A percentile compares a stretch with the other conserved stretches of the same genome.
Conservation (phyloP, 1,140 invertebrate genomes). For the Drosophila aff. region DNA sequence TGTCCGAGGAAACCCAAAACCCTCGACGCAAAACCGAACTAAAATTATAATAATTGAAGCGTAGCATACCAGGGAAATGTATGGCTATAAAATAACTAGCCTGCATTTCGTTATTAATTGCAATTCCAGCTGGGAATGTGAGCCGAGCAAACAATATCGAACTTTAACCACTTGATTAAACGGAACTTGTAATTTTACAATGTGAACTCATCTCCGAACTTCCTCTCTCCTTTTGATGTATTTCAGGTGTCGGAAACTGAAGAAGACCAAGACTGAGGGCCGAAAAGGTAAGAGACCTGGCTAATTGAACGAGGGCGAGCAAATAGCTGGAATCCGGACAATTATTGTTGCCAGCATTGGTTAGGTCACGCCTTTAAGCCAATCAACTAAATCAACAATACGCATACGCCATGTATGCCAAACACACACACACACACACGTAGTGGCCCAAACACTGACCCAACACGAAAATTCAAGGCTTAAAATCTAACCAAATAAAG, state of each 20-base stretch:
- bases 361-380: slow-evolving; percentile 64
- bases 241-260: slow-evolving; percentile 31
- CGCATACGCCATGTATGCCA: slow-evolving; percentile 65
- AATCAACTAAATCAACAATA: slow-evolving; percentile 78
- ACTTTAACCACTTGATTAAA: slow-evolving; percentile 35
- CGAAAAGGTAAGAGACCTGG: slow-evolving; percentile 38
- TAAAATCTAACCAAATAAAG: slow-evolving; percentile 52
- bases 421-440: slow-evolving; percentile 16
- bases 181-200: slow-evolving; percentile 24
- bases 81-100: background rate
- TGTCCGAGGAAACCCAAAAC: background rate
- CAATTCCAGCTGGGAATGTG: slow-evolving; percentile 9
- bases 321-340: slow-evolving; percentile 63
- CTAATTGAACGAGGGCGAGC: slow-evolving; percentile 54
- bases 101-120: slow-evolving; percentile 28
- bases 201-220: slow-evolving; percentile 28
- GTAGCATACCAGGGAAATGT: background rate
- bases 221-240: slow-evolving; percentile 1
- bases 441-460: slow-evolving; percentile 19
- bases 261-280: slow-evolving; percentile 11
- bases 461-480: slow-evolving; percentile 66
- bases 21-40: slow-evolving; percentile 1
- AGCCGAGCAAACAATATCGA: slow-evolving; percentile 25
- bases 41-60: slow-evolving; percentile 32
- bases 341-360: slow-evolving; percentile 65